Evolutionary conservation across 2,113 vertebrate genomes (phyloP), one percentile per base, ranked within the genome.

Genomic region (Dicaeum eximium): DNA sequence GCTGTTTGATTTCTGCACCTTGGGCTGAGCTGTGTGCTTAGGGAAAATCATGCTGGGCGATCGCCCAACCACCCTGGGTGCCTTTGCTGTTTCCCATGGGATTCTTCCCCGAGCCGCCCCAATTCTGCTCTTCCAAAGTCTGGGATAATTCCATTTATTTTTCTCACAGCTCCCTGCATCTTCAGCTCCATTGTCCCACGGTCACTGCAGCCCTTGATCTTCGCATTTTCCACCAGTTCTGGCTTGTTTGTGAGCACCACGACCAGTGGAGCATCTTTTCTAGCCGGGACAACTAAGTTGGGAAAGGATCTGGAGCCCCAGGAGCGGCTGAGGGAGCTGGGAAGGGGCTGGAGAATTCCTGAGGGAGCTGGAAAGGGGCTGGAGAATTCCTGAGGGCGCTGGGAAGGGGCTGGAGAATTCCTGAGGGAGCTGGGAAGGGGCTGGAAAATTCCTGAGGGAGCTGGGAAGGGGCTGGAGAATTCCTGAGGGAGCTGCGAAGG

Each of bases 211-310:
- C 25, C n/a, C 20, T n/a, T 13, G 11, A 65, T 8, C 8, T 73
- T 33, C n/a, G 24, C 5, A 24, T 78, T 45, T 79, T 54, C 70
- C 35, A 35, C 2, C 13, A 16, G 6, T 31, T 74, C 38, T 7
- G 50, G 5, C 35, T 57, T 66, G 2, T 22, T 66, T 48, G 20
- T 22, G 19, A 78, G 38, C 4, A 53, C 22, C 56, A 28, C 0
- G 1, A 57, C 37, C 44, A 62, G 20, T 3, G 37, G 5, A 74
- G 16, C n/a, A 58, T 4, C 11, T 33, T 45, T 51, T 15, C 42
- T 30, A 53, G 18, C 5, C 4, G 16, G n/a, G 30, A 48, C 3
- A 56, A 30, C 0, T 3, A 4, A 37, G 4, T 0, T 57, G 44
- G 75, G 47, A 37, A 72, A 57, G 37, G 44, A 12, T 8, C 11